These are phyloP conservation scores for Chloroclysta siterata DNA, from an alignment of 2,888 invertebrate genomes.

Conservation along the genomic window DNA sequence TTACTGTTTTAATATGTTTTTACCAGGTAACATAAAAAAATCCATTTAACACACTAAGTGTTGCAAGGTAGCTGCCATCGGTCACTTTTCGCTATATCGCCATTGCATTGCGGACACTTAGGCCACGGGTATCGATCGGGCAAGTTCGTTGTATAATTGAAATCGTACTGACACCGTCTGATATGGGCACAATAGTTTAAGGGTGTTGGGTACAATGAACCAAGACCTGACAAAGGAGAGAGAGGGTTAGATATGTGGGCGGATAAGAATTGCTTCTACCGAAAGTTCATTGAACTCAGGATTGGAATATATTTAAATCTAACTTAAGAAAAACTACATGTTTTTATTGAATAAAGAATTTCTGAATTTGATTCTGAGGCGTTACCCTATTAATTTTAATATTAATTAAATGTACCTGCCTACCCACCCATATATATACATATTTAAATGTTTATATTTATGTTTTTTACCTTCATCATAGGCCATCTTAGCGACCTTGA, in stretches of 20 bases:
- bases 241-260: background rate
- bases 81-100: background rate
- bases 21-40: slow-evolving; percentile 5
- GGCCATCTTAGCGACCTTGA: slow-evolving; percentile 93
- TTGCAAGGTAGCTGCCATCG: slow-evolving; percentile 13
- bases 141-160: slow-evolving; percentile 9
- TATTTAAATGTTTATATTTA: too few species aligned
- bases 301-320: too few species aligned
- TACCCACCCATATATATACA: too few species aligned
- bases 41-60: slow-evolving; percentile 11
- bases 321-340: too few species aligned
- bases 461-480: slow-evolving; percentile 95
- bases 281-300: background rate
- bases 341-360: too few species aligned
- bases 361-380: too few species aligned
- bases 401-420: too few species aligned
- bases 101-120: background rate
- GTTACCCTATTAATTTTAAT: too few species aligned
- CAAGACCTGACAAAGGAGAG: slow-evolving; percentile 10
- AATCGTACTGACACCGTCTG: slow-evolving; percentile 11
- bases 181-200: slow-evolving; percentile 3
- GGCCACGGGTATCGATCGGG: slow-evolving; percentile 18
- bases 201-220: slow-evolving; percentile 14
- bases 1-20: background rate
- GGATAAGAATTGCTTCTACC: background rate